Conservation (phyloP, 1,140 invertebrate species). For the Tetramorium parvispinum region DNA sequence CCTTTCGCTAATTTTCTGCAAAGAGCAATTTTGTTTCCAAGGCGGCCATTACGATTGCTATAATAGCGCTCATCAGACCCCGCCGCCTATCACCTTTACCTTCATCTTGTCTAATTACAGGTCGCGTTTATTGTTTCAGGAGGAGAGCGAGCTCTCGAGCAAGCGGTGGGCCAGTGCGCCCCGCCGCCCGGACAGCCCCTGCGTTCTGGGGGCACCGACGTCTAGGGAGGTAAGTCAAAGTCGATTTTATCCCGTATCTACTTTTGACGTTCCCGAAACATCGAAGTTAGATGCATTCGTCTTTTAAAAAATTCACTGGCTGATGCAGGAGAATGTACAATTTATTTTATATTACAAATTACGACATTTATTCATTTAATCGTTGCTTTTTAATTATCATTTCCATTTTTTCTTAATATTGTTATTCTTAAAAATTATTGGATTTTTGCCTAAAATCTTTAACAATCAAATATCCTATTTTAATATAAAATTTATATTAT, state of each 20-base stretch:
- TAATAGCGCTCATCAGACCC: slow-evolving; percentile 73
- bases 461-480: neutral
- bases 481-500: no score
- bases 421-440: neutral
- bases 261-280: neutral
- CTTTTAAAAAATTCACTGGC: no score
- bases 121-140: slow-evolving; percentile 82
- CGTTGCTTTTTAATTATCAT: neutral
- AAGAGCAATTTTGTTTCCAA: slow-evolving; percentile 68
- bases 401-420: neutral
- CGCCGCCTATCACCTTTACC: slow-evolving; percentile 74
- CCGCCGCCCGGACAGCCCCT: slow-evolving; percentile 86
- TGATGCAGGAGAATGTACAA: neutral
- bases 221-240: slow-evolving; percentile 82
- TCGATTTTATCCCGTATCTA: neutral
- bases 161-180: slow-evolving; percentile 86
- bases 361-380: neutral
- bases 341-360: neutral
- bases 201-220: slow-evolving; percentile 84
- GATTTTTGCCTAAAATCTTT: neutral
- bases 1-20: slow-evolving; percentile 68
- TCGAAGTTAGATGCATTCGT: neutral
- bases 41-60: slow-evolving; percentile 71
- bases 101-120: slow-evolving; percentile 77
- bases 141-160: slow-evolving; percentile 87